A percentile compares a stretch with the other conserved stretches of the same genome.
phyloP scores from a whole-genome alignment of 2,113 vertebrate species.

The Verasper variegatus region DNA sequence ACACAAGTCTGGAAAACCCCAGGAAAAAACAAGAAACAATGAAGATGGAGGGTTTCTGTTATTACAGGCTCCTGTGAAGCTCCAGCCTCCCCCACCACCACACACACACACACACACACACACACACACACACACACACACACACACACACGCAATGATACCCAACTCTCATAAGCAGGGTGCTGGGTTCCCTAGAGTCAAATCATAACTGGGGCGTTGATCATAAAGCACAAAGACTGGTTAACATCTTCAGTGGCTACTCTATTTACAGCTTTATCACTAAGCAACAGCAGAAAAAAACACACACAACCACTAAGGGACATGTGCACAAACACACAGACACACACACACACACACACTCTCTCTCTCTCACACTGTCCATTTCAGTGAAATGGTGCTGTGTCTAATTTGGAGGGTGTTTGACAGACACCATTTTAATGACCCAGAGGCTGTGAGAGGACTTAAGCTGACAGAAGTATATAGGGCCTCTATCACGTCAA shows the following conservation, averaged over 20 bases:
- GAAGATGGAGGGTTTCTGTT: conserved; percentile 18
- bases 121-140: too few relatives aligned
- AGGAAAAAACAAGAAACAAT: neutral
- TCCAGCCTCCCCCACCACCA: neutral
- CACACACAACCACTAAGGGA: conserved; percentile 4
- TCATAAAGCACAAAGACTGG: conserved; percentile 60
- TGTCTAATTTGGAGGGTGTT: conserved; percentile 67
- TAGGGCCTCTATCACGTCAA: conserved; percentile 50
- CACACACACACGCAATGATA: conserved; percentile 1
- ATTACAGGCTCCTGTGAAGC: conserved; percentile 6
- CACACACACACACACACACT: conserved; percentile 18
- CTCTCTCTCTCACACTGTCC: conserved; percentile 30
- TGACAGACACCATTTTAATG: conserved; percentile 78
- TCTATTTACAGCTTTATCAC: conserved; percentile 69
- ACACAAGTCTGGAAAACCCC: conserved; percentile 16
- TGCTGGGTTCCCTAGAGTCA: conserved; percentile 33
- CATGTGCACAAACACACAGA: conserved; percentile 1
- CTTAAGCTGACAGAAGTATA: conserved; percentile 64
- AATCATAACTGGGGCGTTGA: conserved; percentile 62
- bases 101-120: too few relatives aligned
- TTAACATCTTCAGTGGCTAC: conserved; percentile 67
- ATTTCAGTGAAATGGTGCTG: conserved; percentile 43
- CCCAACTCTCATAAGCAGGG: conserved; percentile 14
- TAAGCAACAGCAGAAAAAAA: conserved; percentile 59
- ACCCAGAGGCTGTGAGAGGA: conserved; percentile 53